phyloP scores from a whole-genome alignment of 2,888 invertebrate genomes.

The Lithophane leautieri region DNA sequence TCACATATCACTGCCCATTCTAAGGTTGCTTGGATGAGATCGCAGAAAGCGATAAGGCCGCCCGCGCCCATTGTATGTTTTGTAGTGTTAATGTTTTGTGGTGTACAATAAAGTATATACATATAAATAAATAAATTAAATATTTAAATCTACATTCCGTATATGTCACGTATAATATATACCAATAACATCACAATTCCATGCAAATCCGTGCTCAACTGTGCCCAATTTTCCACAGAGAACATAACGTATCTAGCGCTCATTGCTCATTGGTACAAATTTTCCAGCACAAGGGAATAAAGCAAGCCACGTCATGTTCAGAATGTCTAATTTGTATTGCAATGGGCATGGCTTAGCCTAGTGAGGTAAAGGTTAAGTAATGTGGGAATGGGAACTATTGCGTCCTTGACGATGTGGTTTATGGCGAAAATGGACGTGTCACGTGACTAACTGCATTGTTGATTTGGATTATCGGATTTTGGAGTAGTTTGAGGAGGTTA shows the following conservation, averaged over 20 bases:
- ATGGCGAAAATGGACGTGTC: conserved; percentile 46
- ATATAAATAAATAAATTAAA: no score
- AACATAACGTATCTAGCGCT: conserved; percentile 14
- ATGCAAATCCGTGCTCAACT: not conserved
- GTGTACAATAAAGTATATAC: no score
- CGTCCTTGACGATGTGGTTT: conserved; percentile 65
- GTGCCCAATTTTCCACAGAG: not conserved
- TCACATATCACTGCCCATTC: no score
- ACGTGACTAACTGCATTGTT: not conserved
- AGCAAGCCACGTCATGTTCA: conserved; percentile 46
- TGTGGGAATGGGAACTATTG: conserved; percentile 71
- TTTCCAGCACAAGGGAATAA: conserved; percentile 45
- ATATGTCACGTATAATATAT: no score
- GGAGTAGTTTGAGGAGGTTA: not conserved
- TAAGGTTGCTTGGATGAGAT: no score
- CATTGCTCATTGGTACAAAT: conserved; percentile 30
- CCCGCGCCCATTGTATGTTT: no score
- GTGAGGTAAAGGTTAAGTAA: conserved; percentile 65
- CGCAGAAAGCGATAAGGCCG: no score
- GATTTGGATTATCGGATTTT: not conserved
- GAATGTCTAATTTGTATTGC: conserved; percentile 67
- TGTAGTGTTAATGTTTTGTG: no score
- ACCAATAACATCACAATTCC: not conserved
- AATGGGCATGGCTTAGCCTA: conserved; percentile 60
- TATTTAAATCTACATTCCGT: no score